These are phyloP conservation scores for Tenrec ecaudatus DNA, from an alignment of 2,113 vertebrate genomes.

Conservation along the genomic window DNA sequence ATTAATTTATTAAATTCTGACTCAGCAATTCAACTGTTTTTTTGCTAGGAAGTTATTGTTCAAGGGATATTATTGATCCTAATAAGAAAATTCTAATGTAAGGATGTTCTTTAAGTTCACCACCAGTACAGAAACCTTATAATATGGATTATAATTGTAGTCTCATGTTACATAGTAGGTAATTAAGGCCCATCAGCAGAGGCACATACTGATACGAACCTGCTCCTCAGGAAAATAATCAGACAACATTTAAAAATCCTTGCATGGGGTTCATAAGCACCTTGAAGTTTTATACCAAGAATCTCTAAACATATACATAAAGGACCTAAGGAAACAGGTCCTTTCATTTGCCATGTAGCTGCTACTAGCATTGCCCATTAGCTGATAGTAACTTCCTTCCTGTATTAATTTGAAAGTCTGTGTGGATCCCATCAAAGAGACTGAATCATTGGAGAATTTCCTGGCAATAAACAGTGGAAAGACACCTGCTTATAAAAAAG, in stretches of 20 bases:
- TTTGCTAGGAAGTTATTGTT: not conserved
- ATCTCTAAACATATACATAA: not conserved
- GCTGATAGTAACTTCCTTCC: not conserved
- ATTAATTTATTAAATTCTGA: slow-evolving; percentile 54
- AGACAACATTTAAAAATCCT: not conserved
- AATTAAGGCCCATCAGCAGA: not conserved
- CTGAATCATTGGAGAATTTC: slow-evolving; percentile 2
- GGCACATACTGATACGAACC: not conserved
- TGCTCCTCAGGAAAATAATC: not conserved
- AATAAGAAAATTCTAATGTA: not conserved
- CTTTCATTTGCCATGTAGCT: not conserved
- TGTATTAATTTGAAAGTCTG: slow-evolving; percentile 26
- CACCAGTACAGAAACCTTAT: not conserved
- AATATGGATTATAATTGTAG: not conserved
- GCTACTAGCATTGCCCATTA: not conserved
- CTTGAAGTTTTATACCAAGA: slow-evolving; percentile 19
- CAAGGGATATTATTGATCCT: not conserved
- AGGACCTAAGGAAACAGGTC: not conserved
- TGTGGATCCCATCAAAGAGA: slow-evolving; percentile 35
- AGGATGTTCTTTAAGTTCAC: not conserved
- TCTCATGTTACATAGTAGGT: not conserved
- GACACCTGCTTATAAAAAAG: slow-evolving; percentile 32
- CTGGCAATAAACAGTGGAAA: slow-evolving; percentile 24
- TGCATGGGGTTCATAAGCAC: not conserved
- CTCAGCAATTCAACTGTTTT: not conserved